Evolutionary conservation across 1,140 invertebrate genomes (phyloP), one percentile per base, ranked within the genome.

Genomic region (Thaumetopoea pityocampa): DNA sequence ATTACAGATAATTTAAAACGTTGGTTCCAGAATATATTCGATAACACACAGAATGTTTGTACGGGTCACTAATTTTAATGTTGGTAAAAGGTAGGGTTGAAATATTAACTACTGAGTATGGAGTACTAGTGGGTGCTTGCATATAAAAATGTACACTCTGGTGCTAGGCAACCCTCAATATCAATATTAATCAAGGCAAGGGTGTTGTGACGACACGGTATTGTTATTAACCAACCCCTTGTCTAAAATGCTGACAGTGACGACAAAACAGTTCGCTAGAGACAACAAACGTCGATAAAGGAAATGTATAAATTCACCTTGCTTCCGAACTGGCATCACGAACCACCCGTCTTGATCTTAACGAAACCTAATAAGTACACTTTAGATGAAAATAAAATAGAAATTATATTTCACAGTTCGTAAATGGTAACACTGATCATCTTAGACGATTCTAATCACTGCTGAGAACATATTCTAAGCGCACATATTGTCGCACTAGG

Each of bases 271-370:
- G 26, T 16, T 16, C 30, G 35, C 32, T 35, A 20, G 14, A 33
- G 20, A 18, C 20, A 16, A 35, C 17, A 34, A 17, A 36, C 17
- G 22, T 43, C 38, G 26, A 58, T 59, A 53, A 29, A 20, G 24
- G 17, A 50, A 60, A 44, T 36, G 30, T 73, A 59, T 28, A 53
- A 58, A 67, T 55, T 76, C 62, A 86, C 85, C 85, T 86, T 86
- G 85, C 81, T 86, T 86, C 58, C 85, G 85, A 73, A 86, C 85
- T 78, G 85, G 85, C 85, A 86, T 86, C 80, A 83, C 81, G 82
- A 67, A 67, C 72, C 77, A 78, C 80, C 80, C 76, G 70, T 73
- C 67, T 71, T 66, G 67, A 72, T 72, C 69, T 76, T 71, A 66
- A 65, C 66, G 67, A 67, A 71, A 72, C 69, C 72, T 79, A 71